Percentiles rank a stretch among this genome's conserved stretches.
phyloP scores from a whole-genome alignment of 2,797 vertebrate genomes.

The Acanthis flammea region DNA sequence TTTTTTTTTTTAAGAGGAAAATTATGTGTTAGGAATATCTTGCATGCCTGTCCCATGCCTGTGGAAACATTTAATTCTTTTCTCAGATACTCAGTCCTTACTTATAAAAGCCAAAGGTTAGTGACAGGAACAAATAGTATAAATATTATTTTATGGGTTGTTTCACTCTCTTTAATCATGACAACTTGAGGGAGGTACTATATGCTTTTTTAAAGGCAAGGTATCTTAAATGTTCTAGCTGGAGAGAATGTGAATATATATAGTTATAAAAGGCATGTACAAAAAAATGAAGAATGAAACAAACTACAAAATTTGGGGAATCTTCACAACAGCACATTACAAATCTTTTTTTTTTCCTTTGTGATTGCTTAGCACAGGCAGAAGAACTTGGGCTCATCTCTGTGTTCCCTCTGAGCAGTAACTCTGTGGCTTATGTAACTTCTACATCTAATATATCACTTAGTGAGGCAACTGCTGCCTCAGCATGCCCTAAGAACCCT shows the following conservation, averaged over 20 bases:
- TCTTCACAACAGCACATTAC: background rate
- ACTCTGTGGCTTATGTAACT: background rate
- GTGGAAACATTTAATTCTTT: background rate
- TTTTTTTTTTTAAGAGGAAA: background rate
- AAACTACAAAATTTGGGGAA: background rate
- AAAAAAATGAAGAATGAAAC: background rate
- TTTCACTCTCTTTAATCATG: background rate
- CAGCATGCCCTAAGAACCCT: background rate
- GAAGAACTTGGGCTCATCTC: background rate
- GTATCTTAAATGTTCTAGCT: background rate
- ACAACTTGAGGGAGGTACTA: fast-evolving
- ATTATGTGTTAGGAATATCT: background rate
- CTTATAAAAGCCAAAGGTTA: background rate
- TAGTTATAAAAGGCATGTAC: background rate
- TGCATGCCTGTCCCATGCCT: background rate
- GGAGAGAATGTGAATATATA: background rate
- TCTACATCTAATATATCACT: background rate
- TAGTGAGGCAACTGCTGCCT: background rate
- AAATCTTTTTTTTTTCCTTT: background rate
- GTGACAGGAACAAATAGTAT: background rate
- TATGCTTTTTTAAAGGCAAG: background rate
- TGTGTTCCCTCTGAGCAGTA: background rate
- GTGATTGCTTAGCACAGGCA: background rate
- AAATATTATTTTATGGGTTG: background rate
- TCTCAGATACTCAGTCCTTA: background rate